Evolutionary conservation across 2,888 invertebrate species (phyloP).

Genomic region (Schizotus pectinicornis): DNA sequence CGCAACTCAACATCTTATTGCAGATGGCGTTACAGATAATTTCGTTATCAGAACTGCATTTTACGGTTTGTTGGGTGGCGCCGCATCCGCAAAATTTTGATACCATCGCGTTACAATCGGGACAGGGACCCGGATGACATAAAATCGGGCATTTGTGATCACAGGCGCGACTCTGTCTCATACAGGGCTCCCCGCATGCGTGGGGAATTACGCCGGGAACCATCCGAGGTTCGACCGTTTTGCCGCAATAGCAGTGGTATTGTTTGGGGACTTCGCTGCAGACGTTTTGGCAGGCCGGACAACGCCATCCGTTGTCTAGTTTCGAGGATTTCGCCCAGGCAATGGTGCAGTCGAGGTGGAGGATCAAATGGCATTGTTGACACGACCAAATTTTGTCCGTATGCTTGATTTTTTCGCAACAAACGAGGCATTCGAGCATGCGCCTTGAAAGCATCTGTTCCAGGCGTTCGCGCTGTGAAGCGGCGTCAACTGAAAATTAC

Average conservation of each 20-base stretch:
- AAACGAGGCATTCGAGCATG: constrained; percentile 91
- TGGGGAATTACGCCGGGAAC: constrained; percentile 84
- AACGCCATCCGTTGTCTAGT: constrained; percentile 85
- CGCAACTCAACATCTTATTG: constrained; percentile 76
- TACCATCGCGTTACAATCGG: constrained; percentile 82
- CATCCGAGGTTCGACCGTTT: constrained; percentile 74
- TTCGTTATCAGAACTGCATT: constrained; percentile 74
- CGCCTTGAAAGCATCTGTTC: constrained; percentile 83
- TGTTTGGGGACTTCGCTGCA: constrained; percentile 74
- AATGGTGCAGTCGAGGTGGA: constrained; percentile 88
- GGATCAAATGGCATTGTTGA: constrained; percentile 86
- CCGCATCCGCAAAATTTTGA: constrained; percentile 80
- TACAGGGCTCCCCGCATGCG: constrained; percentile 89
- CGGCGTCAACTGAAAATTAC: constrained; percentile 59
- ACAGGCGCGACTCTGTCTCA: constrained; percentile 64
- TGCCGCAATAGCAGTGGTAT: constrained; percentile 92
- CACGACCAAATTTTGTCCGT: constrained; percentile 91
- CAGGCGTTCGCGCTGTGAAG: constrained; percentile 83
- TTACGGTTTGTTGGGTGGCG: constrained; percentile 67
- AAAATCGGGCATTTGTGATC: constrained; percentile 76
- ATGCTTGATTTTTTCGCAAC: constrained; percentile 85
- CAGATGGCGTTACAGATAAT: constrained; percentile 80
- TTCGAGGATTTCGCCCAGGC: constrained; percentile 91
- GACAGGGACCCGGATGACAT: constrained; percentile 96
- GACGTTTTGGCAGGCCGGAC: constrained; percentile 93